Evolutionary conservation across 2,113 vertebrate genomes (phyloP).

Genomic region (Megalops atlanticus): DNA sequence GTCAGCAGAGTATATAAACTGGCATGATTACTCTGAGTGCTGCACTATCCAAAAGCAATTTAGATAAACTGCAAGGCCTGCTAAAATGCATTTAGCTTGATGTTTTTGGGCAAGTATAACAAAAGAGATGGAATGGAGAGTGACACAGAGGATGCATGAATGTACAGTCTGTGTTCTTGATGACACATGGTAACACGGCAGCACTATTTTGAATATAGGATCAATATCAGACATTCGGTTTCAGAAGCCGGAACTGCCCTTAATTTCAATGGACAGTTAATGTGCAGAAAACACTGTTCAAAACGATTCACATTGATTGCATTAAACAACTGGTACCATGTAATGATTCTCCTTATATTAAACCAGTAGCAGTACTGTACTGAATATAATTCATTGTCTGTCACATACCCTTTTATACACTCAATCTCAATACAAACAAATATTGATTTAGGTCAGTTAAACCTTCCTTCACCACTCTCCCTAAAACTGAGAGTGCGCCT

Average conservation of each 20-base stretch:
- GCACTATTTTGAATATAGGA: no score
- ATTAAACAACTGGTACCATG: neutral
- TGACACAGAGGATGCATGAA: no score
- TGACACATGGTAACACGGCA: neutral
- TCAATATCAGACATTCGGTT: neutral
- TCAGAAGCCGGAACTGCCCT: neutral
- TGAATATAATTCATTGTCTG: neutral
- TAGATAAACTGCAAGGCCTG: no score
- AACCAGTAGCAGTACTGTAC: neutral
- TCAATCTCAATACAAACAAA: slow-evolving; percentile 6
- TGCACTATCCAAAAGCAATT: no score
- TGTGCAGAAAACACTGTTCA: neutral
- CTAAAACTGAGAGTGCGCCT: slow-evolving; percentile 35
- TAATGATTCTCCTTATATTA: neutral
- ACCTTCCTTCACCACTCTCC: no score
- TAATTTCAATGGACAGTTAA: neutral
- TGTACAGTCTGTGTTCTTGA: no score
- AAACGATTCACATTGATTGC: neutral
- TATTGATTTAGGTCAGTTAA: slow-evolving; percentile 15
- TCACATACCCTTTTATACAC: neutral
- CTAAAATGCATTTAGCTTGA: no score
- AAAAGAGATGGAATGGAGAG: no score
- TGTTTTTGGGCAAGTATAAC: no score
- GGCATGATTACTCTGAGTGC: no score
- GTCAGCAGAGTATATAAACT: no score